Conservation (phyloP, 1,140 invertebrate genomes). For the Paraescarpia echinospica region DNA sequence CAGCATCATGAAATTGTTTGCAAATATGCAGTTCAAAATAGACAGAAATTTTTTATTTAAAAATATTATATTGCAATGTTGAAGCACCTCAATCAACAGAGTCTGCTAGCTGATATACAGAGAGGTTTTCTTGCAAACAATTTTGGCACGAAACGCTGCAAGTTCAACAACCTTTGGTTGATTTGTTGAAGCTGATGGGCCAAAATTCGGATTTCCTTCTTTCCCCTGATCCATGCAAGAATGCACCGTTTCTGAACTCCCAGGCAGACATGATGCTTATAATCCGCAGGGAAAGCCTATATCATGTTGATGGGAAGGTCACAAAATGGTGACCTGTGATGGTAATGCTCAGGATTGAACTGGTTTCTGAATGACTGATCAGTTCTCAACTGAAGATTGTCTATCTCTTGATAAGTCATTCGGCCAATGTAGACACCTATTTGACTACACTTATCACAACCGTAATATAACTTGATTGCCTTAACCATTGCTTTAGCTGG, state of each 20-base stretch:
- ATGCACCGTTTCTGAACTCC: slow-evolving; percentile 36
- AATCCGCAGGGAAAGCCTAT: slow-evolving; percentile 38
- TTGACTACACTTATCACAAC: too few species aligned
- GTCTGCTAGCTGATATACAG: too few species aligned
- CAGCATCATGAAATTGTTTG: too few species aligned
- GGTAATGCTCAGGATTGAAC: background rate
- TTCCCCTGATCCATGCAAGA: background rate
- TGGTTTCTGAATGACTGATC: background rate
- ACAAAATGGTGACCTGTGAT: background rate
- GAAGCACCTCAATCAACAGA: too few species aligned
- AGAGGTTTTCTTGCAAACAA: slow-evolving; percentile 55
- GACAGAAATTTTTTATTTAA: too few species aligned
- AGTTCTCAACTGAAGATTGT: background rate
- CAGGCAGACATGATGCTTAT: slow-evolving; percentile 49
- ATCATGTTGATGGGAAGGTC: background rate
- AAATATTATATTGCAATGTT: too few species aligned
- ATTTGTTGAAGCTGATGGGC: background rate
- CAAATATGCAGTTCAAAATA: too few species aligned
- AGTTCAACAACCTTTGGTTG: background rate
- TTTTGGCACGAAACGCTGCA: slow-evolving; percentile 25
- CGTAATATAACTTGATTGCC: too few species aligned
- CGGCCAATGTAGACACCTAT: too few species aligned
- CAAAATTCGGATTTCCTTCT: background rate
- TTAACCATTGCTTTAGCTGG: too few species aligned
- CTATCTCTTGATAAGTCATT: background rate